Evolutionary conservation across 2,797 vertebrate genomes (phyloP).

Genomic region (Bradypus variegatus): DNA sequence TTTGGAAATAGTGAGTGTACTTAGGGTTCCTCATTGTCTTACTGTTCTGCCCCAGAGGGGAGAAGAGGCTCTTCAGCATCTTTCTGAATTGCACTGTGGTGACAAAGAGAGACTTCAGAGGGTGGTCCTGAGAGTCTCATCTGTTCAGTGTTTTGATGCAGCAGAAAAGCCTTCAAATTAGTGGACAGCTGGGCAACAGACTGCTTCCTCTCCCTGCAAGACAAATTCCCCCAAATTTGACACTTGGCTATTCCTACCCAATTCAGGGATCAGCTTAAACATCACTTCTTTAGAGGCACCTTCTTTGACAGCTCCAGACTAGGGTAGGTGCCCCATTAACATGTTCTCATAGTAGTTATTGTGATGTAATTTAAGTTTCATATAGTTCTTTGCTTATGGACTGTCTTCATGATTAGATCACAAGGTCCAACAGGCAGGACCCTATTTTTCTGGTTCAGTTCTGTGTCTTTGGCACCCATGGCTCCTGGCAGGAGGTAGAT

Average conservation of each 20-base stretch:
- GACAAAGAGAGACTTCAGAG: neutral
- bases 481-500: neutral
- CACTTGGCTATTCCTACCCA: neutral
- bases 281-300: neutral
- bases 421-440: neutral
- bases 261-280: neutral
- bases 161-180: neutral
- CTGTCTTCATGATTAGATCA: neutral
- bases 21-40: neutral
- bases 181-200: neutral
- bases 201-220: neutral
- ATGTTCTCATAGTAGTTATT: neutral
- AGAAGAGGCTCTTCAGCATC: neutral
- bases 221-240: neutral
- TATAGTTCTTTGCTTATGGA: neutral
- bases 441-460: neutral
- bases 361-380: neutral
- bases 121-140: neutral
- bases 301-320: neutral
- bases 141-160: neutral
- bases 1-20: neutral
- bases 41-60: neutral
- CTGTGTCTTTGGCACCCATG: neutral
- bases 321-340: neutral
- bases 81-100: neutral